These are phyloP conservation scores for Leucophora obtusa DNA, from an alignment of 2,888 invertebrate species.

Conservation along the genomic window DNA sequence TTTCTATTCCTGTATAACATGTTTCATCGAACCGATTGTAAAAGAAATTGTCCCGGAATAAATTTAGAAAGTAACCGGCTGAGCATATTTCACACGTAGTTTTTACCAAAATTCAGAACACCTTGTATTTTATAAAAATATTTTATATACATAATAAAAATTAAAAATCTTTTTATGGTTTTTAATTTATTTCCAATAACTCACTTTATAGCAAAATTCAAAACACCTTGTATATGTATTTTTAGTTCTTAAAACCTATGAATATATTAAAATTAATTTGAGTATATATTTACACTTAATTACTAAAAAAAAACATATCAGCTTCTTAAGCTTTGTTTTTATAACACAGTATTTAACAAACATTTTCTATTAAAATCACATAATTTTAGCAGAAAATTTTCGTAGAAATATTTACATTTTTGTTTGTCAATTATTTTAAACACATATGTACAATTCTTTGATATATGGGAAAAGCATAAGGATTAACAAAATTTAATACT, in stretches of 20 bases:
- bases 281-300: slow-evolving; percentile 39
- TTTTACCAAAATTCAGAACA: too few species aligned
- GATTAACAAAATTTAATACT: slow-evolving; percentile 74
- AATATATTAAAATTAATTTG: background rate
- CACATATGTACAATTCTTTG: slow-evolving; percentile 73
- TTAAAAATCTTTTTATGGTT: too few species aligned
- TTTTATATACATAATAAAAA: too few species aligned
- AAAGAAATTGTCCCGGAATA: too few species aligned
- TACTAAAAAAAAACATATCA: background rate
- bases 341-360: slow-evolving; percentile 36
- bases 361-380: background rate
- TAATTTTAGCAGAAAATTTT: background rate
- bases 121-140: too few species aligned
- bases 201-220: too few species aligned
- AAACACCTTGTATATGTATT: too few species aligned
- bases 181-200: too few species aligned
- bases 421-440: slow-evolving; percentile 65
- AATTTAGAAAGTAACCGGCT: too few species aligned
- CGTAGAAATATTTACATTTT: background rate
- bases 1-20: too few species aligned
- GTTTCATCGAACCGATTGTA: too few species aligned
- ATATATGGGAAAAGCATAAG: slow-evolving; percentile 74
- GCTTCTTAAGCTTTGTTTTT: slow-evolving; percentile 11
- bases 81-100: too few species aligned
- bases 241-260: background rate